Evolutionary conservation across 1,140 invertebrate species (phyloP), one percentile per base, ranked within the genome.

Genomic region (Cydia fagiglandana): DNA sequence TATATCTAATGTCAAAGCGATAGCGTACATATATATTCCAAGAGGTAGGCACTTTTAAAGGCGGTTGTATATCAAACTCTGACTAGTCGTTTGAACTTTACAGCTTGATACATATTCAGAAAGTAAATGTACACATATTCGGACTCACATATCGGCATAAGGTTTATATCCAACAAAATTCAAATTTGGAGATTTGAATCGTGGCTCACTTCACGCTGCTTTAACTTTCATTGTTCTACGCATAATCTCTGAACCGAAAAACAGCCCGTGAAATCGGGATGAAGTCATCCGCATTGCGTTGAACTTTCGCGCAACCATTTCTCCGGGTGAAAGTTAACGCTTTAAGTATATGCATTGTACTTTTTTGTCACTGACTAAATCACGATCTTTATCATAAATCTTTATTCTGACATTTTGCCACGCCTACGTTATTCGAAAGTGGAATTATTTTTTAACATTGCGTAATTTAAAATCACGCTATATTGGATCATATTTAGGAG

Each of bases 291-390:
- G 77, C 77, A 75, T 80, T 79, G 30, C 70, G 77, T 74, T 79
- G 66, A 77, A 87, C 88, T 90, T 90, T 91, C 88, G 74, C 88
- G 74, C 74, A 77, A 81, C 68, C 81, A 91, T 90, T 89, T 88
- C 86, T 82, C 83, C 79, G 74, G 82, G 91, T 89, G 89, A 92
- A 92, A 92, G 91, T 91, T 77, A 83, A 83, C 74, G 30, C 66
- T 41, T 41, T 70, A 70, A 75, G 80, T 81, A 78, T 41, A 75
- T 82, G 85, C 83, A 91, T 89, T 91, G 88, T 92, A 86, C 80
- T 87, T 89, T 87, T 89, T 89, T 91, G 88, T 90, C 88, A 87
- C 82, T 86, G 76, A 13, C 77, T 78, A 83, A 86, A 88, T 88
- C 83, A 84, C 78, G 80, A 87, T 86, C 80, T 87, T 88, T 87